phyloP scores from a whole-genome alignment of 2,888 invertebrate species.

The Parnassius glacialis region DNA sequence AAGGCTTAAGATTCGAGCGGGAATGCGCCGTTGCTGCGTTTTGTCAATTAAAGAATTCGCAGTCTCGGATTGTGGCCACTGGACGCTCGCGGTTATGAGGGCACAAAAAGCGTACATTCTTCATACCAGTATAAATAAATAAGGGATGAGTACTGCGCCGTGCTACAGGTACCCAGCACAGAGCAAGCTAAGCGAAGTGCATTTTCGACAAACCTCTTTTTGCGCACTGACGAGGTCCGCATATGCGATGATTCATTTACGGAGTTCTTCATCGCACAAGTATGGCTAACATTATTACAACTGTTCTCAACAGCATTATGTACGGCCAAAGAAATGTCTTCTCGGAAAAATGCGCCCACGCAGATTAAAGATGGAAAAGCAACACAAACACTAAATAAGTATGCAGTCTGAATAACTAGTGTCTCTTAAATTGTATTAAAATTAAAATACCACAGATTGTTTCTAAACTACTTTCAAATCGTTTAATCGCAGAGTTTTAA shows the following conservation, averaged over 20 bases:
- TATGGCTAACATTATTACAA: conserved; percentile 77
- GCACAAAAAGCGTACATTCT: conserved; percentile 71
- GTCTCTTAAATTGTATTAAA: conserved; percentile 54
- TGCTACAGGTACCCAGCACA: conserved; percentile 47
- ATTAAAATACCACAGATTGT: conserved; percentile 51
- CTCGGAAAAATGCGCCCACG: conserved; percentile 78
- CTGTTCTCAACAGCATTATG: conserved; percentile 76
- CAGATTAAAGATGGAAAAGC: conserved; percentile 77
- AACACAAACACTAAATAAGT: conserved; percentile 77
- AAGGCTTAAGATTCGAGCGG: conserved; percentile 60
- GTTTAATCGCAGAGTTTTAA: too few species aligned
- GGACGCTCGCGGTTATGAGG: conserved; percentile 65
- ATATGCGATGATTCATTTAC: conserved; percentile 80
- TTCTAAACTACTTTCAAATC: conserved; percentile 12
- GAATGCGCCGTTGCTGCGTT: conserved; percentile 67
- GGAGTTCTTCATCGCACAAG: conserved; percentile 72
- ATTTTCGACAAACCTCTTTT: conserved; percentile 80
- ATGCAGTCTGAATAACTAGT: conserved; percentile 65
- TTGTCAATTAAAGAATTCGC: conserved; percentile 75
- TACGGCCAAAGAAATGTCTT: conserved; percentile 75
- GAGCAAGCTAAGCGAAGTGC: conserved; percentile 65
- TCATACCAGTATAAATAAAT: conserved; percentile 79
- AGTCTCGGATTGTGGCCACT: conserved; percentile 56
- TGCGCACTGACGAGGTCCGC: conserved; percentile 72
- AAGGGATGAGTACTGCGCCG: conserved; percentile 73